Evolutionary conservation across 35 echinoderm and acorn worm genomes (phyloP), one percentile per base, ranked within the genome.

Genomic region (Amphiura filiformis): DNA sequence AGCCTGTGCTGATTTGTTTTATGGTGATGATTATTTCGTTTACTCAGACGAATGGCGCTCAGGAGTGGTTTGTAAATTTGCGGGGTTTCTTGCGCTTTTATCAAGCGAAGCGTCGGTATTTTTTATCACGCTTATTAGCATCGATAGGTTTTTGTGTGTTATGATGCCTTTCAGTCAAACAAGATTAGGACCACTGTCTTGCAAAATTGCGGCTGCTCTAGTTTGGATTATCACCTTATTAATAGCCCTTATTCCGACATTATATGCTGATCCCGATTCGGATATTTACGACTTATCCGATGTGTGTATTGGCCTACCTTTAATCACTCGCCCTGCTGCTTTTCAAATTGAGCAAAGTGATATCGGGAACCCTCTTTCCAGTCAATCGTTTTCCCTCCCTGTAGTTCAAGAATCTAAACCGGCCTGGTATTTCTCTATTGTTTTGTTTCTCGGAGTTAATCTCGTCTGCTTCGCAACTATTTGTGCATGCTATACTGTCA

Each of bases 41-140:
- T 28, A 76, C 84, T 86, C 79, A 37, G 70, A 77, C 17, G 34
- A 31, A 1, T 93, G 91, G 91, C 79, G 80, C 34, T 78, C 79
- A 17, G 87, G 85, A 36, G 20, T 31, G 17, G n/a, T 88, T 31
- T 93, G 91, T 70, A 82, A 88, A 36, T 0, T 93, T 11, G 85
- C 85, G 17, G 86, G 91, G 0, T 76, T 93, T 17, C 32, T 88
- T 13, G 57, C 85, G 22, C 47, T 93, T 28, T 14, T 93, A n/a
- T 93, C 91, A 22, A 88, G 91, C 44, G 91, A 93, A 35, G 75
- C 91, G 17, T 93, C 91, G 33, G 91, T 93, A n/a, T 77, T 77
- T 26, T 79, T 79, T 33, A 20, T 93, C 7, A 93, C 86, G 38
- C 38, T 88, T 26, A 88, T 93, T 34, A 93, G 85, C 70, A 38